phyloP scores from a whole-genome alignment of 2,888 invertebrate genomes.

The Caenorhabditis plicata region DNA sequence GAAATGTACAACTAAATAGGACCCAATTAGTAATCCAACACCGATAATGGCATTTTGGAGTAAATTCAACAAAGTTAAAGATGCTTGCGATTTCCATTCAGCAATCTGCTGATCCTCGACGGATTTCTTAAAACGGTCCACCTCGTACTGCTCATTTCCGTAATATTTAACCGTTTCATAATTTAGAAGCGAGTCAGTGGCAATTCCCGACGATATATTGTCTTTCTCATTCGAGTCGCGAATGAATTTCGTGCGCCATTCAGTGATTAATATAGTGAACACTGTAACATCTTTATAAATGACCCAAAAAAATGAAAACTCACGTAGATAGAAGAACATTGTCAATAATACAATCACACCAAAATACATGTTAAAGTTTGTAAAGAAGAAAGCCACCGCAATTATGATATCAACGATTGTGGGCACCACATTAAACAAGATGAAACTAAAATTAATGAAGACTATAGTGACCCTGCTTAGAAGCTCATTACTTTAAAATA shows the following conservation, averaged over 20 bases:
- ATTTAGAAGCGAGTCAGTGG: constrained; percentile 90
- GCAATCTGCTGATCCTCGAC: constrained; percentile 80
- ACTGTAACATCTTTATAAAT: too few species aligned
- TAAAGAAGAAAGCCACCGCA: constrained; percentile 85
- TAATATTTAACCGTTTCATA: constrained; percentile 98
- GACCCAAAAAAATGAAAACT: constrained; percentile 66
- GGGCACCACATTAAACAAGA: constrained; percentile 83
- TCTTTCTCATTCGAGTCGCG: constrained; percentile 90
- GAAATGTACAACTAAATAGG: constrained; percentile 82
- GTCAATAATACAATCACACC: constrained; percentile 90
- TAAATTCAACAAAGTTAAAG: constrained; percentile 85
- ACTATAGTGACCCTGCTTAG: neutral
- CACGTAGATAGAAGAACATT: constrained; percentile 88
- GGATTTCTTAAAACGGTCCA: constrained; percentile 80
- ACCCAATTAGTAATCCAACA: constrained; percentile 76
- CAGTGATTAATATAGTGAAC: constrained; percentile 85
- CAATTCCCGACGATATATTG: constrained; percentile 83
- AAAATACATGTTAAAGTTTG: constrained; percentile 88
- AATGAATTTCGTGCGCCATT: constrained; percentile 95
- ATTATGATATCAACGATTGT: constrained; percentile 88
- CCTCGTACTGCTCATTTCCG: constrained; percentile 89
- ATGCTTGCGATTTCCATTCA: constrained; percentile 84
- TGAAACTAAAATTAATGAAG: constrained; percentile 31
- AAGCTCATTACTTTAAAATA: constrained; percentile 73
- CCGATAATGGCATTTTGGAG: constrained; percentile 88